phyloP scores from a whole-genome alignment of 1,140 invertebrate genomes.

The Diachasma alloeum region DNA sequence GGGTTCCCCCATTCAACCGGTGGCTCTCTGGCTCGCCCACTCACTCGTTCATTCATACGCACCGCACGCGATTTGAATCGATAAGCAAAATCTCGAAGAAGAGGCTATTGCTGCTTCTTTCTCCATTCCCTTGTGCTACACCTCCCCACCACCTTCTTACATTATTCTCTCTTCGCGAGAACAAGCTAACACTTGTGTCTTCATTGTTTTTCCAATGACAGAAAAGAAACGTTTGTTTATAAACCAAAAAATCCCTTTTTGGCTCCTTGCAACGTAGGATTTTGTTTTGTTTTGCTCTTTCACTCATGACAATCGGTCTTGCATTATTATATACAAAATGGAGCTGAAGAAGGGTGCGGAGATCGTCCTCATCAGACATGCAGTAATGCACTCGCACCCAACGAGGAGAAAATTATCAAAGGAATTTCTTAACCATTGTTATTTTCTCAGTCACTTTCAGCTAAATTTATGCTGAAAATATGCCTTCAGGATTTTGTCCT shows the following conservation, averaged over 20 bases:
- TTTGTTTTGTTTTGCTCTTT: not conserved
- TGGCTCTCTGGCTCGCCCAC: conserved; percentile 50
- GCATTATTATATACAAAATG: not conserved
- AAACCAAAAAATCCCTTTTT: not conserved
- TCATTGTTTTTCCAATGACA: not conserved
- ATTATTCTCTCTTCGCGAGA: not conserved
- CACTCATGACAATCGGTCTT: not conserved
- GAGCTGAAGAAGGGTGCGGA: conserved; percentile 10
- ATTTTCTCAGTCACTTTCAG: conserved; percentile 17
- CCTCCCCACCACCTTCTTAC: not conserved
- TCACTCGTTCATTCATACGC: conserved; percentile 57
- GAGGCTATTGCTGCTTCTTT: conserved; percentile 17
- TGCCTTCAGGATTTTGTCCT: not conserved
- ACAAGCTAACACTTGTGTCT: conserved; percentile 1
- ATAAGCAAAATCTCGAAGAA: conserved; percentile 37
- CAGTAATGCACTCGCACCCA: conserved; percentile 27
- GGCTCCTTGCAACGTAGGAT: not conserved
- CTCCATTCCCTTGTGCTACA: not conserved
- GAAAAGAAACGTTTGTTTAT: not conserved
- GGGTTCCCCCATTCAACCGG: conserved; percentile 52
- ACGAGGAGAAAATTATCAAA: conserved; percentile 23
- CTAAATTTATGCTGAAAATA: not conserved
- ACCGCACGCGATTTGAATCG: conserved; percentile 56
- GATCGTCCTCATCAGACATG: conserved; percentile 22
- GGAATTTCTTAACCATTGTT: conserved; percentile 24